phyloP scores from a whole-genome alignment of 53 echinoderm and acorn worm genomes.

The Luidia sarsii region DNA sequence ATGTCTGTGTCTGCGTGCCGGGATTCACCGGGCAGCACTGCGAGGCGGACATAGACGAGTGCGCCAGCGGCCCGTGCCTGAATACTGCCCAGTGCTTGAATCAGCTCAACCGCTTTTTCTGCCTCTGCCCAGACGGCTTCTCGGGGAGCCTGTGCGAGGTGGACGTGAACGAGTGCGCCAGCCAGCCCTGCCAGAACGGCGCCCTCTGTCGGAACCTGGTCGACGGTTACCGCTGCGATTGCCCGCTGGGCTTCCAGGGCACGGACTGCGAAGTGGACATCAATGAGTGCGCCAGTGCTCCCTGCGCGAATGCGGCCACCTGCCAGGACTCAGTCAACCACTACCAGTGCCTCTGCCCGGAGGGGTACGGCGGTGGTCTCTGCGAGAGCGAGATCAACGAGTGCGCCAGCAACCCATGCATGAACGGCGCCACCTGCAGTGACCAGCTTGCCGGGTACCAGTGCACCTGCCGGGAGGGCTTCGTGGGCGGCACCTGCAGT shows the following conservation, averaged over 20 bases:
- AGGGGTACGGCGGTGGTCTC: slow-evolving; percentile 38
- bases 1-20: slow-evolving; percentile 51
- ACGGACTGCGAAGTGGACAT: slow-evolving; percentile 57
- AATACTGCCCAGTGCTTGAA: slow-evolving; percentile 68
- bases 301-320: slow-evolving; percentile 67
- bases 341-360: slow-evolving; percentile 33
- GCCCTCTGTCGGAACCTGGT: slow-evolving; percentile 59
- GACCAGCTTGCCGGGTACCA: slow-evolving; percentile 43
- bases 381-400: slow-evolving; percentile 61
- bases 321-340: slow-evolving; percentile 45
- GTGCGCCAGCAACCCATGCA: slow-evolving; percentile 56
- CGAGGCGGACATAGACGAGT: slow-evolving; percentile 64
- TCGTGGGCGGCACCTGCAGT: slow-evolving; percentile 39
- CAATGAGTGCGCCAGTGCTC: slow-evolving; percentile 66
- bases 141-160: slow-evolving; percentile 63
- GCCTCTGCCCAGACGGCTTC: slow-evolving; percentile 64
- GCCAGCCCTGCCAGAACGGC: slow-evolving; percentile 65
- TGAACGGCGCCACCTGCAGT: slow-evolving; percentile 43
- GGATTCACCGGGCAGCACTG: slow-evolving; percentile 63
- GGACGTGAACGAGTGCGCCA: slow-evolving; percentile 66
- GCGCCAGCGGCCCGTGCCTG: slow-evolving; percentile 51
- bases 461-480: slow-evolving; percentile 48
- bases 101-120: slow-evolving; percentile 43
- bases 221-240: slow-evolving; percentile 56
- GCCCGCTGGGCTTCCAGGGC: slow-evolving; percentile 49